Evolutionary conservation across 2,113 vertebrate species (phyloP).

Genomic region (Himantopus leucocephalus): DNA sequence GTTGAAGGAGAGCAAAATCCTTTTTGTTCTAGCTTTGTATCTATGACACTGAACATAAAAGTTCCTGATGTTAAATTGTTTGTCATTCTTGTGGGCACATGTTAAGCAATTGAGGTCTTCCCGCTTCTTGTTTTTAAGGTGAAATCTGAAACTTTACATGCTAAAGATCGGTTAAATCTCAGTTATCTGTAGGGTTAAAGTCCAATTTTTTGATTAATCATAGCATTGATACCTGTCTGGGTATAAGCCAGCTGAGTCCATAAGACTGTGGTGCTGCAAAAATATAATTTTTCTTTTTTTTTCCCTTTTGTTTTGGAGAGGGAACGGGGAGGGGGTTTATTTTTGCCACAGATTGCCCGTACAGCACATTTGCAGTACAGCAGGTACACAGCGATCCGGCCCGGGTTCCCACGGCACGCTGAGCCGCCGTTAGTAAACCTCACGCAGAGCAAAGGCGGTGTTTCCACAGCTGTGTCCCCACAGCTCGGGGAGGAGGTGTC

Average conservation of each 20-base stretch:
- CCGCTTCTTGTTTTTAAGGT: neutral
- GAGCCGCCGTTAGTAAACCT: neutral
- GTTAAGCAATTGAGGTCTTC: neutral
- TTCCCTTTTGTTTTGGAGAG: neutral
- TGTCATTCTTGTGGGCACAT: neutral
- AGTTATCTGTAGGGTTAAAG: neutral
- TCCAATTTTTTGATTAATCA: neutral
- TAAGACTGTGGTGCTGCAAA: neutral
- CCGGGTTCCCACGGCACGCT: accelerated
- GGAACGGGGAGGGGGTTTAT: accelerated
- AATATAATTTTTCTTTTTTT: neutral
- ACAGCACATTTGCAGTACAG: neutral
- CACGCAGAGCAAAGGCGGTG: accelerated
- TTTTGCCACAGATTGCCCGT: accelerated
- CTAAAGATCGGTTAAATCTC: neutral
- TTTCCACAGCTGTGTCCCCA: accelerated
- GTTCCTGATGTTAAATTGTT: neutral
- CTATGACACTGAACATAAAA: neutral
- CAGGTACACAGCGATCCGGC: accelerated
- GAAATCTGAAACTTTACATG: neutral
- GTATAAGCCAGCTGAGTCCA: neutral
- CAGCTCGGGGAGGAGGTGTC: accelerated
- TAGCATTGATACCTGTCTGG: neutral
- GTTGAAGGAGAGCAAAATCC: neutral
- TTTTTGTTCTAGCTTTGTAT: neutral